Conservation (phyloP, 2,797 vertebrate species). For the Nannoperca obscura region DNA sequence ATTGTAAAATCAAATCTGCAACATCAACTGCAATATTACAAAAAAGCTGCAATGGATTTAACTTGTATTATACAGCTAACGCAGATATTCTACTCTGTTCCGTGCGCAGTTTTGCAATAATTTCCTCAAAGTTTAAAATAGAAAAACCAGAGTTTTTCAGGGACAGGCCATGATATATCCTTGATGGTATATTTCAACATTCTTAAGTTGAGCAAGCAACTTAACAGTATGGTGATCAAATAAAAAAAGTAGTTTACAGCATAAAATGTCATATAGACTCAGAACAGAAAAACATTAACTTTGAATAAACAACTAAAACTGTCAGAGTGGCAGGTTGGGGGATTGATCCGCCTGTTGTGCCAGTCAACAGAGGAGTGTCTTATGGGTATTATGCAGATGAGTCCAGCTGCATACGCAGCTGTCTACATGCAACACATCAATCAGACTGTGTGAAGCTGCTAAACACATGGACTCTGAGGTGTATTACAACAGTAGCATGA, state of each 20-base stretch:
- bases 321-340: neutral
- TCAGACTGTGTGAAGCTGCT: slow-evolving; percentile 26
- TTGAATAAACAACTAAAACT: neutral
- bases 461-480: slow-evolving; percentile 8
- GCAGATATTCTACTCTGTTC: neutral
- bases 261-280: neutral
- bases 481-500: neutral
- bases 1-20: neutral
- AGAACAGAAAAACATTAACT: neutral
- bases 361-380: slow-evolving; percentile 23
- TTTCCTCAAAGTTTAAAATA: neutral
- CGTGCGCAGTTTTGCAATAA: neutral
- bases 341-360: slow-evolving; percentile 24
- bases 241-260: no score
- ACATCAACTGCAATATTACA: neutral
- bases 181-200: neutral
- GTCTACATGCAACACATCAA: slow-evolving; percentile 45
- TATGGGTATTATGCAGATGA: slow-evolving; percentile 50
- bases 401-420: slow-evolving; percentile 51
- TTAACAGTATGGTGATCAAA: neutral
- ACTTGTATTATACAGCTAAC: neutral
- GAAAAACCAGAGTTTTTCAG: neutral
- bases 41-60: neutral
- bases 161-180: neutral
- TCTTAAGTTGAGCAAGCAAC: neutral